Evolutionary conservation across 2,888 invertebrate species (phyloP), one percentile per base, ranked within the genome.

Genomic region (Argyra leucocephala): DNA sequence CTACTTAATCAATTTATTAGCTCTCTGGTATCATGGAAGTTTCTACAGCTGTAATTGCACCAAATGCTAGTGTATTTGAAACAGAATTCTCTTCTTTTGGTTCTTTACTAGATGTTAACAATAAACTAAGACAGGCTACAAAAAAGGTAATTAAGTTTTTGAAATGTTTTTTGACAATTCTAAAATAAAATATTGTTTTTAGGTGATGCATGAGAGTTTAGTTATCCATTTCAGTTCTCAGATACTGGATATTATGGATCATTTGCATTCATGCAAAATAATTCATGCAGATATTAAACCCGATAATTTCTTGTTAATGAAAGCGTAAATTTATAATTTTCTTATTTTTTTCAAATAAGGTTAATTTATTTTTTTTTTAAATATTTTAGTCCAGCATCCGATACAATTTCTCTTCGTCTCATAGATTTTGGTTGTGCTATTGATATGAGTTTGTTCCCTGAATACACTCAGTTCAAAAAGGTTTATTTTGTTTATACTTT

Each of bases 251-350:
- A 90, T 95, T 69, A 85, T 96, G 21, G 87, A 91, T 73, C 86
- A 90, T 69, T 82, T 97, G 73, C 96, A 96, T 76, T 85, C 87
- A 73, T 89, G 90, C 72, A 85, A 88, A 75, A 93, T 97, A 68
- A 93, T 97, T 69, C 97, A 97, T 76, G 96, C 91, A 1, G 97
- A 97, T 76, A 89, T 97, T 63, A 97, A 97, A 76, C 96, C 97
- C 0, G 97, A 97, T 75, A 97, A 97, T 80, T 92, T 96, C 77
- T 82, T 96, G 69, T 78, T 96, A 24, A 87, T 86, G 85, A 85
- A 85, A 76, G 82, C 88, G 86, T 87, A 81, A 83, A 85, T 84
- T 63, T 10, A 37, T 24, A 60, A 26, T 31, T 36, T 64, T 31
- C 10, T 18, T 61, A 6, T 31, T 22, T 18, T 61, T 31, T 62